These are phyloP conservation scores for Bathybates hornii DNA, from an alignment of 2,113 vertebrate species.

Conservation along the genomic window DNA sequence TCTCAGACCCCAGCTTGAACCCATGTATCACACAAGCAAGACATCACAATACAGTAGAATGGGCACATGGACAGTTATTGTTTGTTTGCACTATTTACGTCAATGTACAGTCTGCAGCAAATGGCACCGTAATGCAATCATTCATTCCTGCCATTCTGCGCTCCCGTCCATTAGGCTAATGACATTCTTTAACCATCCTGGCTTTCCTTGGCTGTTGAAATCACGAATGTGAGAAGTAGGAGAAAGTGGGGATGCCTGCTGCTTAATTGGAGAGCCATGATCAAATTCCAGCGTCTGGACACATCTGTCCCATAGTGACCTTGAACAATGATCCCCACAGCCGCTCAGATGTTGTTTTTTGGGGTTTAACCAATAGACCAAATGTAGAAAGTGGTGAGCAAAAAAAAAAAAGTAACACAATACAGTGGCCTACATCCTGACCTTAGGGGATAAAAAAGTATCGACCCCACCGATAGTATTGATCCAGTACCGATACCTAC, in stretches of 20 bases:
- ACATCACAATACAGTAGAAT: slow-evolving; percentile 32
- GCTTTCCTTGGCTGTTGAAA: slow-evolving; percentile 29
- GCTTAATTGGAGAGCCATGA: slow-evolving; percentile 24
- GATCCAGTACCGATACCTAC: not conserved
- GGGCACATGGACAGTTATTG: slow-evolving; percentile 44
- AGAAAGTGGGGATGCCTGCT: not conserved
- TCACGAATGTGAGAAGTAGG: slow-evolving; percentile 30
- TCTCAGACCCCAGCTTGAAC: slow-evolving; percentile 48
- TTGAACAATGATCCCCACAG: not conserved
- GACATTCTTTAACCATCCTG: slow-evolving; percentile 21
- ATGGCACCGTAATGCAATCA: slow-evolving; percentile 56
- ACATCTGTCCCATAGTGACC: slow-evolving; percentile 8
- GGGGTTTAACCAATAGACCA: not conserved
- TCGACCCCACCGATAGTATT: not conserved
- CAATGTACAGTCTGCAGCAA: slow-evolving; percentile 42
- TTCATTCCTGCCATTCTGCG: slow-evolving; percentile 36
- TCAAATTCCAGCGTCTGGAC: slow-evolving; percentile 28
- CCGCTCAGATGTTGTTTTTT: not conserved
- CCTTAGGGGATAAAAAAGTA: not conserved
- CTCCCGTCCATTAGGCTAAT: slow-evolving; percentile 57
- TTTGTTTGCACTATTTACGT: slow-evolving; percentile 64
- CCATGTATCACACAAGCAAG: slow-evolving; percentile 24
- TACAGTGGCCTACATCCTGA: not conserved
- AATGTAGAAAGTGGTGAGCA: not conserved
- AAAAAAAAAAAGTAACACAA: not conserved